Conservation (phyloP, 2,888 invertebrate species). For the Drosophila nr. medialis region DNA sequence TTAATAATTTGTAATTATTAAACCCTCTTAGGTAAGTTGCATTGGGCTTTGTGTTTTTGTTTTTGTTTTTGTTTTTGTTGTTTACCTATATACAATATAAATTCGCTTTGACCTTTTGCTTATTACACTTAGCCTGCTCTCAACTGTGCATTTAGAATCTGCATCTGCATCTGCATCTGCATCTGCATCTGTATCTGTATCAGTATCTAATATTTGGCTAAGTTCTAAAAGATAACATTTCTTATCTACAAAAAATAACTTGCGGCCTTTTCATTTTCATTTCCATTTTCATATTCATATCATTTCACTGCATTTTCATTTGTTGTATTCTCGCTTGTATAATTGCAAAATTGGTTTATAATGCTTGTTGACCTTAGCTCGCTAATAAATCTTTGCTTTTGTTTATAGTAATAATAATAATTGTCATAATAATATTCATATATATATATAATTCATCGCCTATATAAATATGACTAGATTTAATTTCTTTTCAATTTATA, state of each 20-base stretch:
- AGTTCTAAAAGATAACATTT: slow-evolving; percentile 79
- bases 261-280: slow-evolving; percentile 36
- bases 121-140: slow-evolving; percentile 54
- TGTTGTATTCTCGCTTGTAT: slow-evolving; percentile 45
- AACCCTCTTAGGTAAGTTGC: slow-evolving; percentile 52
- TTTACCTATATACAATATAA: slow-evolving; percentile 75
- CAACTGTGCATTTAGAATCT: slow-evolving; percentile 38
- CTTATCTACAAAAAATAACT: slow-evolving; percentile 79
- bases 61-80: background rate
- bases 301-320: slow-evolving; percentile 22
- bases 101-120: slow-evolving; percentile 74
- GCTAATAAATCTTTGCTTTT: slow-evolving; percentile 67
- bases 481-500: slow-evolving; percentile 38
- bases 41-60: slow-evolving; percentile 45
- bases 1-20: slow-evolving; percentile 59
- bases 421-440: slow-evolving; percentile 73
- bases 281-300: slow-evolving; percentile 10
- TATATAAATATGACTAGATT: slow-evolving; percentile 66
- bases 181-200: slow-evolving; percentile 30
- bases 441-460: slow-evolving; percentile 56
- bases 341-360: slow-evolving; percentile 65
- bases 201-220: slow-evolving; percentile 78
- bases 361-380: slow-evolving; percentile 54
- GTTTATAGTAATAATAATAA: slow-evolving; percentile 71
- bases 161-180: slow-evolving; percentile 15